These are phyloP conservation scores for Chelon labrosus DNA, from an alignment of 2,797 vertebrate genomes.

Conservation along the genomic window DNA sequence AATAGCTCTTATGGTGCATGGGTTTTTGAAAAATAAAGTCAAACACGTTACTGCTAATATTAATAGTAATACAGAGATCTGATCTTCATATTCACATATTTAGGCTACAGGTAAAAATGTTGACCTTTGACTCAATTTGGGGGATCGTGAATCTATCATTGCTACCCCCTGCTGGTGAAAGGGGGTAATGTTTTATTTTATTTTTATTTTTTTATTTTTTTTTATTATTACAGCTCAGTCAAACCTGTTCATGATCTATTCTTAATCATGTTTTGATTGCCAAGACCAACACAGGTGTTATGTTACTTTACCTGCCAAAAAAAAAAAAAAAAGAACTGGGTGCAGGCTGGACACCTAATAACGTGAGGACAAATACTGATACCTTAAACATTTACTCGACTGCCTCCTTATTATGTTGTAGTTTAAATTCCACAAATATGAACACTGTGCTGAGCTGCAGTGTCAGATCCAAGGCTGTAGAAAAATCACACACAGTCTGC, in stretches of 20 bases:
- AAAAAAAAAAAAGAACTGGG: neutral
- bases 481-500: slow-evolving; percentile 42
- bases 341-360: neutral
- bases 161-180: slow-evolving; percentile 53
- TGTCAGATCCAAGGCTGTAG: slow-evolving; percentile 13
- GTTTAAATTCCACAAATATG: slow-evolving; percentile 28
- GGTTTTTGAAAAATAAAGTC: neutral
- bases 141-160: neutral
- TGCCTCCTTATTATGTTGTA: neutral
- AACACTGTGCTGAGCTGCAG: neutral
- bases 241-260: too few species aligned
- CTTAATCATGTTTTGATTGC: too few species aligned
- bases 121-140: slow-evolving; percentile 51
- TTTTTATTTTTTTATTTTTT: too few species aligned
- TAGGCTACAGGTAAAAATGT: neutral
- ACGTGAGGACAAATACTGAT: neutral
- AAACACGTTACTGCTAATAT: neutral
- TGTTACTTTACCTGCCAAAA: neutral
- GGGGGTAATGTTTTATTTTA: neutral
- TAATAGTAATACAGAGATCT: neutral
- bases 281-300: too few species aligned
- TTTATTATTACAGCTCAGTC: too few species aligned
- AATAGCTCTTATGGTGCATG: neutral
- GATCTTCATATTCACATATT: neutral
- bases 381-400: neutral